Conservation (phyloP, 2,888 invertebrate genomes). For the Coronaproctus castanopsis region DNA sequence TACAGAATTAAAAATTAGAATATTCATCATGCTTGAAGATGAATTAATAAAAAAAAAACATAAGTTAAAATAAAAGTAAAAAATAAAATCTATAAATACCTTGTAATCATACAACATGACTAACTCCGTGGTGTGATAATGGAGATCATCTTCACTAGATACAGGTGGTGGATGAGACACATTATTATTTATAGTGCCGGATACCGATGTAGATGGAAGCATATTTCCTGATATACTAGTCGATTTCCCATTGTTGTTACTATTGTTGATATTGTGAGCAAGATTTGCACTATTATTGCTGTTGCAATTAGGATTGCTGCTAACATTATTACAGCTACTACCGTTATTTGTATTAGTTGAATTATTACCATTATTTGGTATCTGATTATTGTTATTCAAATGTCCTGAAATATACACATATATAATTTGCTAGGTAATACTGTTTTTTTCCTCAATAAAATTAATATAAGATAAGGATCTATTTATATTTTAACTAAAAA, state of each 20-base stretch:
- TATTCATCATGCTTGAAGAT: too few species aligned
- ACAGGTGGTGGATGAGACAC: neutral
- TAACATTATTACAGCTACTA: neutral
- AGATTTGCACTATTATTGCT: neutral
- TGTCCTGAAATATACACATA: neutral
- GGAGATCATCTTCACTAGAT: slow-evolving; percentile 36
- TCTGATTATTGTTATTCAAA: slow-evolving; percentile 6
- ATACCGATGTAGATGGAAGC: neutral
- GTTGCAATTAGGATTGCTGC: neutral
- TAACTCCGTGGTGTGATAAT: slow-evolving; percentile 72
- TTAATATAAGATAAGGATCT: neutral
- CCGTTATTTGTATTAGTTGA: neutral
- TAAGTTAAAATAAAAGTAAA: too few species aligned
- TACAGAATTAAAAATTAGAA: too few species aligned
- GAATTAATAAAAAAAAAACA: too few species aligned
- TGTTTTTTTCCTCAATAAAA: neutral
- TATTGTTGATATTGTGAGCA: neutral
- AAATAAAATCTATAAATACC: too few species aligned
- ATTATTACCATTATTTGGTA: too few species aligned
- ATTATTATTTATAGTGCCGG: neutral
- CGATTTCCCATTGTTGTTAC: neutral
- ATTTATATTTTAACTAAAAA: neutral
- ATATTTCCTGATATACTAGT: neutral
- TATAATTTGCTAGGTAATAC: neutral
- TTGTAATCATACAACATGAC: slow-evolving; percentile 91